Evolutionary conservation across 2,888 invertebrate genomes (phyloP), one percentile per base, ranked within the genome.

Genomic region (Ophion ellenae): DNA sequence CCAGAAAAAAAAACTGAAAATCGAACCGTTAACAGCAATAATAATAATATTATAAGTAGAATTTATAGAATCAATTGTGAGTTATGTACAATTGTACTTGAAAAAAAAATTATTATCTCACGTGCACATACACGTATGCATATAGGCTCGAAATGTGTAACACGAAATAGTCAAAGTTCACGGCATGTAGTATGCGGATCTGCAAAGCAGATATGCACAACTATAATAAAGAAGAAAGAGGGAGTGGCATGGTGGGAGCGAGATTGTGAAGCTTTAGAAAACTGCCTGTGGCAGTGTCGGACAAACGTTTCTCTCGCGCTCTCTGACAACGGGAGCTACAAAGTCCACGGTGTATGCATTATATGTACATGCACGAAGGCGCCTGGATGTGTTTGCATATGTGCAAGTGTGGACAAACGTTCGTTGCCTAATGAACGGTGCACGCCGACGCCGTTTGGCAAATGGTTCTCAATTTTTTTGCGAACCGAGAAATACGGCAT

Each of bases 141-240:
- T 40, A 59, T 63, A 66, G 53, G 81, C 81, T 84, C 74, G 83
- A 86, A 86, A 84, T 77, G 87, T 80, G 80, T 81, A 86, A 84
- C 86, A 77, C 67, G 80, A 86, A 90, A 90, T 88, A 89, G 90
- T 89, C 91, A 89, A 91, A 91, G 91, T 90, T 91, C 90, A 90
- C 89, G 88, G 87, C 88, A 91, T 88, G 90, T 76, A 91, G 90
- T 90, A 91, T 91, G 91, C 91, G 91, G 91, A 91, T 91, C 90
- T 88, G 86, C 81, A 85, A 85, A 85, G 83, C 86, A 88, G 90
- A 91, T 90, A 89, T 82, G 88, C 87, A 75, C 81, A 64, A 76
- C 73, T 83, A 77, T 83, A 86, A 86, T 77, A 81, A 61, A 67
- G 69, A 67, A 81, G 57, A 74, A 61, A 69, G 73, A 84, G 75